Evolutionary conservation across 2,888 invertebrate species (phyloP), one percentile per base, ranked within the genome.

Genomic region (Adela reaumurella): DNA sequence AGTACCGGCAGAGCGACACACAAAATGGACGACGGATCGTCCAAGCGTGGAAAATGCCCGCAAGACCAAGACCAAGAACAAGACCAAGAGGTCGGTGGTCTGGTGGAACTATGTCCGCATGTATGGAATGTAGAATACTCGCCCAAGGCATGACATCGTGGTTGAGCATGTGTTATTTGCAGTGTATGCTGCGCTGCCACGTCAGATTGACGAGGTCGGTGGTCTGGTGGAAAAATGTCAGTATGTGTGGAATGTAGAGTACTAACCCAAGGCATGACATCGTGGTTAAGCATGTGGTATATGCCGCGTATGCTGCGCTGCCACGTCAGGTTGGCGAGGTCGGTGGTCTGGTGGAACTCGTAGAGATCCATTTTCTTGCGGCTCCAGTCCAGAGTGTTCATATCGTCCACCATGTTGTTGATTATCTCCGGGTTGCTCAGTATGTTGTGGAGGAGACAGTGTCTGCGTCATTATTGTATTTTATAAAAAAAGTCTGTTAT

Each of bases 351-450:
- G 59, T 89, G 87, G 64, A 93, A 94, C 68, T 93, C 91, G 61
- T 92, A 95, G 18, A 95, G 71, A 62, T 95, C 95, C 85, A 93
- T 90, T 63, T 86, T 88, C 60, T 92, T 89, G 49, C 86, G 80
- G 2, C 84, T 82, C 82, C 92, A 90, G 52, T 86, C 83, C 17
- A 89, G 60, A 1, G 85, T 80, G 55, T 84, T 83, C 74, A 89
- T 88, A 60, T 88, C 87, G 42, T 84, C 76, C 14, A 86, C 77
- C 18, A 90, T 72, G 48, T 83, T 78, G 47, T 84, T 78, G 48
- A 87, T 82, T 24, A 85, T 77, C 19, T 74, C 71, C 0, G 76
- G 63, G 55, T 83, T 80, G 14, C 71, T 67, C 18, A 91, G 60
- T 53, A 91, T 74, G 54, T 87, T 74, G 11, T 86, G 83, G 28